Conservation (phyloP, 2,797 vertebrate species). For the Delichon dasypus region DNA sequence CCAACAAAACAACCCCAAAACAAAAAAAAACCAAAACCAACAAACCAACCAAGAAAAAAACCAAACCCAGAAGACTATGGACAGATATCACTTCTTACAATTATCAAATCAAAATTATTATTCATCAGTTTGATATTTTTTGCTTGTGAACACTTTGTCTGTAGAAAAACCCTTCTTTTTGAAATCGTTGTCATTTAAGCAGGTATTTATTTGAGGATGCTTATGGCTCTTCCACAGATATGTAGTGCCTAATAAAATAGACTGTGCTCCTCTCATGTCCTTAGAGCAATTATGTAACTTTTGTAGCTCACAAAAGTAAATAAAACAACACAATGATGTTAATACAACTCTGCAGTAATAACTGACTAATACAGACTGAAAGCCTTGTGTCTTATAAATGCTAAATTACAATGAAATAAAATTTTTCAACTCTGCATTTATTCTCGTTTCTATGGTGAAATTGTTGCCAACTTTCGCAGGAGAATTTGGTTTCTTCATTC, state of each 20-base stretch:
- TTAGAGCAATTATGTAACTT: background rate
- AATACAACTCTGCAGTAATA: background rate
- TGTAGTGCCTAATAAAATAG: background rate
- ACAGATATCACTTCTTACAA: background rate
- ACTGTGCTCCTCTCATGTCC: background rate
- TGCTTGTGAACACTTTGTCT: background rate
- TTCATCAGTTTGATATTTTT: background rate
- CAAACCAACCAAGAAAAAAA: background rate
- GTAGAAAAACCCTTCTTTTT: background rate
- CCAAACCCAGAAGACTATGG: background rate
- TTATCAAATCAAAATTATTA: background rate
- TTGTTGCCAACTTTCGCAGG: background rate
- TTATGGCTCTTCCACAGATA: background rate
- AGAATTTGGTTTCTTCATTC: background rate
- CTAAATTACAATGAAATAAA: background rate
- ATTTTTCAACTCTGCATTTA: background rate
- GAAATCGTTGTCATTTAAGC: background rate
- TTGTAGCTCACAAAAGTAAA: background rate
- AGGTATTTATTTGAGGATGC: background rate
- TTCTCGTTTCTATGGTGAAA: background rate
- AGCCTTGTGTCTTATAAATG: background rate
- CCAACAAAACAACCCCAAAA: no score
- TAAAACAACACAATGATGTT: background rate
- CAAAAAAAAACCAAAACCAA: no score
- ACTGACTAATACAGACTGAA: background rate